These are phyloP conservation scores for Charadrius vociferus DNA, from an alignment of 2,113 vertebrate genomes.

Conservation along the genomic window DNA sequence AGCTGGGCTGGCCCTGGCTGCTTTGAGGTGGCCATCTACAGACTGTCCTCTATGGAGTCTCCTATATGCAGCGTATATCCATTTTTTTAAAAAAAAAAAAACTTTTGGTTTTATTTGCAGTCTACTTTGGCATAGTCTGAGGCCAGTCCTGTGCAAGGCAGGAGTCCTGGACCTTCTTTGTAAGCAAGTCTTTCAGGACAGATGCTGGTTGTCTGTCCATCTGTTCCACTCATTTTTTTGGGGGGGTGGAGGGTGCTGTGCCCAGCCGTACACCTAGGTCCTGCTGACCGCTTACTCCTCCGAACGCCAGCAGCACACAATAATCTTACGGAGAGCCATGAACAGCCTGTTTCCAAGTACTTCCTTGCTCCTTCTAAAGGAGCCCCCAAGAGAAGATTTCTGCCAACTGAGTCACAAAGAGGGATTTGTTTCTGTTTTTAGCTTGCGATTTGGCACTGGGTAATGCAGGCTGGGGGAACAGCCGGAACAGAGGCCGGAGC, in stretches of 20 bases:
- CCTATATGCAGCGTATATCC: constrained; percentile 17
- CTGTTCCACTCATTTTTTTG: not conserved
- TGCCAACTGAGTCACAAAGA: constrained; percentile 7
- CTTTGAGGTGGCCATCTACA: not conserved
- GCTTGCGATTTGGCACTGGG: not conserved
- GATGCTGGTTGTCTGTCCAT: constrained; percentile 22
- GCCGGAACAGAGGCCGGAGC: not conserved
- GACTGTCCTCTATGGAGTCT: not conserved
- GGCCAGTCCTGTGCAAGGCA: not conserved
- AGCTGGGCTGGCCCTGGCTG: constrained; percentile 47
- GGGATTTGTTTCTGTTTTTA: constrained; percentile 21
- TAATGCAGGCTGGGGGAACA: not conserved
- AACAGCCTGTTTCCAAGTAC: not conserved
- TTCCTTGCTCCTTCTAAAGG: constrained; percentile 21
- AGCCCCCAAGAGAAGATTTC: not conserved
- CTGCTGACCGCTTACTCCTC: not conserved
- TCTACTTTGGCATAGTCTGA: constrained; percentile 9
- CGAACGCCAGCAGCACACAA: not conserved
- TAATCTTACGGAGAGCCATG: not conserved
- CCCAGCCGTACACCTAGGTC: not conserved
- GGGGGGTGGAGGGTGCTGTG: constrained; percentile 46
- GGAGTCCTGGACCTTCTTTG: not conserved
- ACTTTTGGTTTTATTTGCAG: not conserved
- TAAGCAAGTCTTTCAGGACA: not conserved
- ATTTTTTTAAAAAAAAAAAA: not conserved